Base-by-base conservation (phyloP, 2,797 vertebrate species). In the Acanthis flammea region DNA sequence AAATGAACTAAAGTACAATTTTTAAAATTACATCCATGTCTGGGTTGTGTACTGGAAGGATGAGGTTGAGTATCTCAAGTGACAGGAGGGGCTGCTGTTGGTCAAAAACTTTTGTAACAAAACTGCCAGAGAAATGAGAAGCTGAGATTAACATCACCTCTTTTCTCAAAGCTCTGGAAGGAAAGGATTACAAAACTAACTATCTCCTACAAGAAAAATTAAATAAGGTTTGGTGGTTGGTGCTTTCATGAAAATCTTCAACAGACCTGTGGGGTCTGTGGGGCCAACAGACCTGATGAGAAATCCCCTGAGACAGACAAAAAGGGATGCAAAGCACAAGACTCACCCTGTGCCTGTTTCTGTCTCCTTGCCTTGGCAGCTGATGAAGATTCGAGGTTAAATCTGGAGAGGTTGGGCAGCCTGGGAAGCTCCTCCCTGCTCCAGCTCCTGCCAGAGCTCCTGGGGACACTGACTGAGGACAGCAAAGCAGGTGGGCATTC, bases 401-500 rank as follows among this genome's bases (percentile, higher is more conserved):
- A 88, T 21, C 33, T 78, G 72, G 95, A 92, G 57, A 91, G 5
- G 15, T 1, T 90, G 85, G 92, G 76, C 45, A 92, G 60, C 74
- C 78, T 70, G 5, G 78, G 74, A 28, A 86, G 94, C 53, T 13
- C 28, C 2, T 58, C 95, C 35, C 79, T 97, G 47, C 65, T 96
- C 37, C 97, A 92, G 83, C 16, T 75, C 15, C 86, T 97, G 67
- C 92, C 47, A 21, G 84, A 91, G 60, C 50, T 68, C 31, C 18
- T 93, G 37, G 78, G 73, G 3, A 74, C 87, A 1, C 61, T 86
- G 60, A 7, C 28, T 11, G 94, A 81, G 2, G 66, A 88, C 5
- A 80, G 44, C 48, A 95, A 96, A 54, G 71, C 97, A 96, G 98
- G 98, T 98, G 93, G 76, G 79, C 16, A 58, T 42, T 68, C 22